Evolutionary conservation across 2,888 invertebrate genomes (phyloP).

Genomic region (Cephus runcator): DNA sequence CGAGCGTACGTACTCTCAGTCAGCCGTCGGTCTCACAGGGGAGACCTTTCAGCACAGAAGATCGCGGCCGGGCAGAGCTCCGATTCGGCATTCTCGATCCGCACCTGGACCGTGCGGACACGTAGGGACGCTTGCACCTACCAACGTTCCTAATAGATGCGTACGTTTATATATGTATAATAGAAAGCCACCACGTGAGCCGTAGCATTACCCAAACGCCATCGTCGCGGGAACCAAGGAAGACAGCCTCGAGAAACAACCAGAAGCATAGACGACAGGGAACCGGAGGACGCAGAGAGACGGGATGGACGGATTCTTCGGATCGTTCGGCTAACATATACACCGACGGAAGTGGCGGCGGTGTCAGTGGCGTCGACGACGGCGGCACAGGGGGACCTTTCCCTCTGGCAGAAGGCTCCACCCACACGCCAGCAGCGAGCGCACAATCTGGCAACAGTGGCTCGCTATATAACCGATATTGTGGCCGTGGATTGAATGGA

Average conservation of each 20-base stretch:
- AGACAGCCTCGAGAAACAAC: not conserved
- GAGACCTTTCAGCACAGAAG: not conserved
- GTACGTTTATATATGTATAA: not conserved
- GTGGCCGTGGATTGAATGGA: slow-evolving; percentile 63
- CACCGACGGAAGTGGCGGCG: slow-evolving; percentile 35
- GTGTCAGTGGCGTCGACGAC: slow-evolving; percentile 37
- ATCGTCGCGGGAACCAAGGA: not conserved
- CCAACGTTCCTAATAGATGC: not conserved
- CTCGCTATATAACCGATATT: slow-evolving; percentile 64
- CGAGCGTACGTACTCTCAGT: not conserved
- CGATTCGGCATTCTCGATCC: slow-evolving; percentile 47
- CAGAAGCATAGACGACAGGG: not conserved
- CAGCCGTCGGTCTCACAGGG: not conserved
- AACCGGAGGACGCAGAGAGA: not conserved
- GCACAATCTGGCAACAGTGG: slow-evolving; percentile 63
- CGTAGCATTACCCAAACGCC: not conserved
- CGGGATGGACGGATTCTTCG: slow-evolving; percentile 2
- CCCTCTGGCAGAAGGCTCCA: slow-evolving; percentile 48
- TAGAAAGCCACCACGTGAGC: not conserved
- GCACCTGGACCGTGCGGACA: slow-evolving; percentile 32
- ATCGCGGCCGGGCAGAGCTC: slow-evolving; percentile 15
- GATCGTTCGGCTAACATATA: slow-evolving; percentile 26
- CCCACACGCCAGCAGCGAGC: slow-evolving; percentile 47
- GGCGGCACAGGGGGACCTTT: slow-evolving; percentile 40
- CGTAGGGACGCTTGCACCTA: not conserved